Evolutionary conservation across 2,888 invertebrate species (phyloP).

Genomic region (Galeopsomyia nigrocyanea): DNA sequence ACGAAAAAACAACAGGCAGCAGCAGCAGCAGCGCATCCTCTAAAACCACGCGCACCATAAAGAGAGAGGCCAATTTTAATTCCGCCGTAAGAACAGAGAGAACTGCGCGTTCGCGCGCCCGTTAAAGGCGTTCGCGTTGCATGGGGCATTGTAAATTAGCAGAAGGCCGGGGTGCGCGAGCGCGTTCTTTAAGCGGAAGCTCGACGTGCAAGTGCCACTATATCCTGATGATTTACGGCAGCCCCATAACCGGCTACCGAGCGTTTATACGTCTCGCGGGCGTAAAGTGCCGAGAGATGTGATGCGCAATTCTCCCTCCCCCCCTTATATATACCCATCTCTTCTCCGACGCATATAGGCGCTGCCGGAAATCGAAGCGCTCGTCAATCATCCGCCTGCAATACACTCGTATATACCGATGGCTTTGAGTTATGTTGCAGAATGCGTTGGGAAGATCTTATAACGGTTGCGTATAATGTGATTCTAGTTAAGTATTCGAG

Average conservation of each 20-base stretch:
- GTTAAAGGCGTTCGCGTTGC: constrained; percentile 1
- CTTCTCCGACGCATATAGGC: background rate
- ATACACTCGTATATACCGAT: background rate
- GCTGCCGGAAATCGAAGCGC: constrained; percentile 41
- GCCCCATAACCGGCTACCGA: constrained; percentile 21
- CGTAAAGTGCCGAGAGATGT: constrained; percentile 20
- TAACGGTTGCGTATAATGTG: no score
- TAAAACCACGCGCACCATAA: background rate
- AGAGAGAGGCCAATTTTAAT: background rate
- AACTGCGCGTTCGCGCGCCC: background rate
- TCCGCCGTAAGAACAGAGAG: constrained; percentile 2
- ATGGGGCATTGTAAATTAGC: constrained; percentile 10
- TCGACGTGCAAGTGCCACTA: constrained; percentile 27
- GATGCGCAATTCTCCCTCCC: background rate
- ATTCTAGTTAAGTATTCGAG: no score
- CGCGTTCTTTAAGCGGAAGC: constrained; percentile 34
- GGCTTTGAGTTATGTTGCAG: no score
- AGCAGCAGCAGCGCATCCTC: background rate
- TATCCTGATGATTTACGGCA: constrained; percentile 40
- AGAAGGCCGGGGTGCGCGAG: constrained; percentile 2
- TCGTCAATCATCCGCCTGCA: constrained; percentile 35
- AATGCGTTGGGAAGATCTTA: no score
- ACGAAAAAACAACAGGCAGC: background rate
- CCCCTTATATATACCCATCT: no score
- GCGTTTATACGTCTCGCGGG: constrained; percentile 18